Base-by-base conservation (phyloP, 2,113 vertebrate genomes). In the Rutilus rutilus region DNA sequence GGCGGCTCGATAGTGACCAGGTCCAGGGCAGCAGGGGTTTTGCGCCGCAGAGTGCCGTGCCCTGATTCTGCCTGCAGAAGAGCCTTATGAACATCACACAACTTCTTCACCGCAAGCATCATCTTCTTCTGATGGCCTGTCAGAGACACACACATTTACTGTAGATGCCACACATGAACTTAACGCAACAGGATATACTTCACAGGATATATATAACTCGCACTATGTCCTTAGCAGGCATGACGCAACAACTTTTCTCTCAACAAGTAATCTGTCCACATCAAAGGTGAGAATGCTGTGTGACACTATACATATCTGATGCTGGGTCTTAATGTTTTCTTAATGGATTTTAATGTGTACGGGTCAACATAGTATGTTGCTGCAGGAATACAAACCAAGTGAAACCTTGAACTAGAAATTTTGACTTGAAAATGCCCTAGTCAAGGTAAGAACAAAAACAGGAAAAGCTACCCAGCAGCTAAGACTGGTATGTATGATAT, bases 71-170 rank as follows among this genome's bases (percentile, higher is more conserved):
- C 92, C 90, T 97, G 96, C 25, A 93, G 93, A 11, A 94, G 84
- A 7, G 95, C 95, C 87, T 96, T 94, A 78, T 96, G 96, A 45
- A 99, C 94, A 86, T 99, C 98, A 4, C 95, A 95, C 86, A 99
- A 93, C 91, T 96, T 97, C 93, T 95, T 98, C 84, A 99, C 98
- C 0, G 97, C 97, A 90, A 99, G 84, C 96, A 99, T 98, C 78
- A 99, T 94, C 94, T 99, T 99, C 94, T 99, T 99, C 92, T 99
- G 98, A 89, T 99, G 98, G 4, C 98, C 98, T 99, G 91, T 7
- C 73, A 62, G 50, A 15, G 50, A 33, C 27, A 52, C 50, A 84
- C 45, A 71, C 33, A 64, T n/a, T 64, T 25, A 45, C 12, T 8
- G 23, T 25, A 74, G 23, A 39, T 67, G 67, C 8, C 42, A 74